These are phyloP conservation scores for Amblyornis subalaris DNA, from an alignment of 2,113 vertebrate genomes.

Conservation along the genomic window DNA sequence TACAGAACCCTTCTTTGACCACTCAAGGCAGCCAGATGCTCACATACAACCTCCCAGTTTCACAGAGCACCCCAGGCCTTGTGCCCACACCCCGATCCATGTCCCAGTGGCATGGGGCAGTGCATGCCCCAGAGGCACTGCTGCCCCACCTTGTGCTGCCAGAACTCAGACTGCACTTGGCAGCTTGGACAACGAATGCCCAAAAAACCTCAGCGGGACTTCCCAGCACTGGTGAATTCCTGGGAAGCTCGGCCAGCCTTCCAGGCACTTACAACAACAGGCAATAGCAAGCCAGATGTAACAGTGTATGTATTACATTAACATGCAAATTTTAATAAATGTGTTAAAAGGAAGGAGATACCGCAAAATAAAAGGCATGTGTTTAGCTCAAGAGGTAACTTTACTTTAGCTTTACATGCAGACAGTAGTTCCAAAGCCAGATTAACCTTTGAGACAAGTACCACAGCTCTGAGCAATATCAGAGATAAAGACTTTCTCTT, in stretches of 20 bases:
- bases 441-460: background rate
- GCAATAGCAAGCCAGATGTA: background rate
- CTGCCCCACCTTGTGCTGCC: background rate
- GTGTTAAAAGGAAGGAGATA: background rate
- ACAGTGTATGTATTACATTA: background rate
- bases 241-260: background rate
- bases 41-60: background rate
- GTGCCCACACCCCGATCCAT: fast-evolving
- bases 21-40: background rate
- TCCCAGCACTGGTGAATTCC: background rate
- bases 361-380: background rate
- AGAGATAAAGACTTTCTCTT: background rate
- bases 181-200: background rate
- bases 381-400: background rate
- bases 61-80: too few species aligned
- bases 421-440: background rate
- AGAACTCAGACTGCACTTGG: background rate
- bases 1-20: background rate
- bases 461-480: background rate
- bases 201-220: background rate
- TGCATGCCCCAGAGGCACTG: fast-evolving
- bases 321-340: background rate
- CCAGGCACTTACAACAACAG: background rate
- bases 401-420: background rate
- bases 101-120: fast-evolving